Percentiles rank a stretch among this genome's conserved stretches.
phyloP scores from a whole-genome alignment of 2,113 vertebrate genomes.

The Megaleporinus macrocephalus region DNA sequence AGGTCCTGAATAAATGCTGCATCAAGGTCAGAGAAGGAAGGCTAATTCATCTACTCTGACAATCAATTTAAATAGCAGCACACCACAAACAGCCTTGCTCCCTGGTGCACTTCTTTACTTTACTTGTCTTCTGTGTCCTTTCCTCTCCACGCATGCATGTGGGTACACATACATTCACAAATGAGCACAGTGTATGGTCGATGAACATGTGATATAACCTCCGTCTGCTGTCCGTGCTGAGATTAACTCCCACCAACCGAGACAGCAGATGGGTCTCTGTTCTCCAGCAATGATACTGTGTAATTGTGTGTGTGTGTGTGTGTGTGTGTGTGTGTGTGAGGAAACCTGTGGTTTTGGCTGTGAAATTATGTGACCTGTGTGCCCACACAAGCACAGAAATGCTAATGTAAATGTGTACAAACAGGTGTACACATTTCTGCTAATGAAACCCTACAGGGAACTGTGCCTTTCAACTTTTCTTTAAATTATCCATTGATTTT shows the following conservation, averaged over 20 bases:
- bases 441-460: too few relatives aligned
- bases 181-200: slow-evolving; percentile 36
- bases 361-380: slow-evolving; percentile 2
- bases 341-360: neutral
- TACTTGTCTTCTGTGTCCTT: slow-evolving; percentile 23
- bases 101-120: slow-evolving; percentile 35
- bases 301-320: too few relatives aligned
- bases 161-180: slow-evolving; percentile 3
- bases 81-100: neutral
- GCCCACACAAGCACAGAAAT: slow-evolving; percentile 27
- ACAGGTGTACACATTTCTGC: neutral
- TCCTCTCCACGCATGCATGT: neutral
- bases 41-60: slow-evolving; percentile 23
- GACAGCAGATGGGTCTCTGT: slow-evolving; percentile 57
- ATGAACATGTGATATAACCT: slow-evolving; percentile 55
- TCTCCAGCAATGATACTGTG: slow-evolving; percentile 43
- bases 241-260: slow-evolving; percentile 60
- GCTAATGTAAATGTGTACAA: slow-evolving; percentile 21
- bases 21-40: slow-evolving; percentile 43
- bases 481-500: too few relatives aligned
- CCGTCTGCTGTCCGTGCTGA: slow-evolving; percentile 61
- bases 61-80: slow-evolving; percentile 30
- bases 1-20: slow-evolving; percentile 28
- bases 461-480: too few relatives aligned
- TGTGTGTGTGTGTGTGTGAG: slow-evolving; percentile 8